A percentile compares a stretch with the other conserved stretches of the same genome.
phyloP scores from a whole-genome alignment of 1,140 invertebrate genomes.

The Daktulosphaira vitifoliae region DNA sequence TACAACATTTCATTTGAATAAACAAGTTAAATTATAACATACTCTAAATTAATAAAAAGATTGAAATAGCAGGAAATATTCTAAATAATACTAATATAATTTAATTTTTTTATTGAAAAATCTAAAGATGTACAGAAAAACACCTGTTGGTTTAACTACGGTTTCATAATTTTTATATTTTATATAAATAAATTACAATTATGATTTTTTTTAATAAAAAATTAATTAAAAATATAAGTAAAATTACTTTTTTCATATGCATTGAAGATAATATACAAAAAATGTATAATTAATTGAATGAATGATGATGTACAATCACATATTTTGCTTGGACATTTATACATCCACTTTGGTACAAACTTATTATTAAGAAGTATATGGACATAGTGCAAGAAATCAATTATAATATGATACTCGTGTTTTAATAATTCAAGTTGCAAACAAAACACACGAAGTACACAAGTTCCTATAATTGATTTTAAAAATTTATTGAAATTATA shows the following conservation, averaged over 20 bases:
- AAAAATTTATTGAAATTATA: background rate
- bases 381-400: constrained; percentile 14
- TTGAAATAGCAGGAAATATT: too few species aligned
- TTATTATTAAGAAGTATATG: constrained; percentile 3
- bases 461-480: constrained; percentile 8
- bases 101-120: too few species aligned
- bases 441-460: constrained; percentile 20
- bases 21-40: too few species aligned
- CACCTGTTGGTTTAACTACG: too few species aligned
- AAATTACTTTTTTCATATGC: constrained; percentile 12
- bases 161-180: too few species aligned
- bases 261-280: constrained; percentile 8
- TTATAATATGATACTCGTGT: constrained; percentile 12
- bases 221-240: too few species aligned
- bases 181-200: too few species aligned
- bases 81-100: too few species aligned
- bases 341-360: constrained; percentile 19
- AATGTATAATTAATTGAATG: constrained; percentile 12
- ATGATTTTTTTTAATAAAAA: too few species aligned
- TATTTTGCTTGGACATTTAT: constrained; percentile 14
- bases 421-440: constrained; percentile 15
- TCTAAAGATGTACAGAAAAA: too few species aligned
- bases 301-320: constrained; percentile 22
- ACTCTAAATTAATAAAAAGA: too few species aligned
- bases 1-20: too few species aligned